phyloP scores from a whole-genome alignment of 2,797 vertebrate species.

The Odontamblyopus rebecca region DNA sequence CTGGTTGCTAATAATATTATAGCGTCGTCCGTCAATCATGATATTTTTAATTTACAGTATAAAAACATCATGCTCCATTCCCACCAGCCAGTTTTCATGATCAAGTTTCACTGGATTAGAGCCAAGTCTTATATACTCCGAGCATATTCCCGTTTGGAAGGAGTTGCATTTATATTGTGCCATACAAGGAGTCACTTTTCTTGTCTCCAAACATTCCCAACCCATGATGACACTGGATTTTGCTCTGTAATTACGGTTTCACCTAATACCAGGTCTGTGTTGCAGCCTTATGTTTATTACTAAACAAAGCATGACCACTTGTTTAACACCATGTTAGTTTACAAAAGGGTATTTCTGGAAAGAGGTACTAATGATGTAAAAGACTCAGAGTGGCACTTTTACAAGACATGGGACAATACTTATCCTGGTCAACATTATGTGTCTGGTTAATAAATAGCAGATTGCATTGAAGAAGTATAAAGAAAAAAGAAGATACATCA shows the following conservation, averaged over 20 bases:
- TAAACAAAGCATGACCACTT: conserved; percentile 17
- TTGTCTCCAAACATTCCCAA: conserved; percentile 61
- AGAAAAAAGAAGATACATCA: conserved; percentile 25
- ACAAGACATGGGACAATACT: conserved; percentile 32
- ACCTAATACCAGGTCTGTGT: conserved; percentile 51
- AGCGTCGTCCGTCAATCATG: not conserved
- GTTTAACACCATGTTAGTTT: conserved; percentile 27
- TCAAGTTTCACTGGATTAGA: conserved; percentile 25
- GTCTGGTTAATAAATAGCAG: conserved; percentile 43
- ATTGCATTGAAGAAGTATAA: conserved; percentile 18
- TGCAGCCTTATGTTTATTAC: conserved; percentile 21
- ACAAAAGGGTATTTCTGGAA: conserved; percentile 4
- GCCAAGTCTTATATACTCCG: conserved; percentile 44
- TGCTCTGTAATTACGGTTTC: conserved; percentile 60
- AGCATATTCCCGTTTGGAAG: conserved; percentile 50
- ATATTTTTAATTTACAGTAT: conserved; percentile 30
- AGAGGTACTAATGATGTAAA: conserved; percentile 29
- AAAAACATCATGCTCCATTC: conserved; percentile 41
- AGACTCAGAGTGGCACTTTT: conserved; percentile 14
- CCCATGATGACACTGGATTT: conserved; percentile 60
- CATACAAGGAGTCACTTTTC: conserved; percentile 32
- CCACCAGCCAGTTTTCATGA: conserved; percentile 14
- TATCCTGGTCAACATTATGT: conserved; percentile 20
- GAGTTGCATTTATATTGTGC: conserved; percentile 47
- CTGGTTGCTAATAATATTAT: no score